Evolutionary conservation across 2,113 vertebrate species (phyloP).

Genomic region (Oenanthe oenanthe): DNA sequence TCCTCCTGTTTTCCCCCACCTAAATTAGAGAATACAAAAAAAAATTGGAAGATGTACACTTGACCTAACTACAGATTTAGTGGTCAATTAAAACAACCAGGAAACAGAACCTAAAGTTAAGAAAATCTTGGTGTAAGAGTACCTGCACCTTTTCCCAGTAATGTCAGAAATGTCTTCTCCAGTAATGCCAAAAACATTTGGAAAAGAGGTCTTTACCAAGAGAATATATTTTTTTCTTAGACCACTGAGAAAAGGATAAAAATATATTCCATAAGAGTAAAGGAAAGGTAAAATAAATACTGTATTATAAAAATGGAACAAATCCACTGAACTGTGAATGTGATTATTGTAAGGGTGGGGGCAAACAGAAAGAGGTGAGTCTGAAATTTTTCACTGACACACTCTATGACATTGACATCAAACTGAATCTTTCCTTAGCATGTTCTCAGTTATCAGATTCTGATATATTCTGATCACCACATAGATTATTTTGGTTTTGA

Average conservation of each 20-base stretch:
- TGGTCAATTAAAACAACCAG: neutral
- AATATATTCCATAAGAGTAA: neutral
- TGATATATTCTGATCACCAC: neutral
- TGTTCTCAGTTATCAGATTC: neutral
- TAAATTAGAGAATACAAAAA: neutral
- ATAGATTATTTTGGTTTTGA: neutral
- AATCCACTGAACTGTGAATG: neutral
- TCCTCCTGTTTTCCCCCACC: accelerated
- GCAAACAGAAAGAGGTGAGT: neutral
- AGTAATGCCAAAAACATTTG: neutral
- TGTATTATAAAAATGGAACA: neutral
- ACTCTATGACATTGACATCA: neutral
- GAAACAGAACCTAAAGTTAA: neutral
- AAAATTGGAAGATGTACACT: neutral
- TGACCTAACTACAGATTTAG: neutral
- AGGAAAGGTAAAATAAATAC: neutral
- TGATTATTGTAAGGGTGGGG: neutral
- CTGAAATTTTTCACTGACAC: neutral
- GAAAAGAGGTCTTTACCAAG: neutral
- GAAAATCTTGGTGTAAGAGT: neutral
- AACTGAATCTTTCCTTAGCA: neutral
- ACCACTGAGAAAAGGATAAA: neutral
- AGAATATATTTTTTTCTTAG: neutral
- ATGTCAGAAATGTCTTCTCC: neutral
- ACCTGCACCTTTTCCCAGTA: neutral